Evolutionary conservation across 2,888 invertebrate genomes (phyloP), one percentile per base, ranked within the genome.

Genomic region (Sussaba pulchella): DNA sequence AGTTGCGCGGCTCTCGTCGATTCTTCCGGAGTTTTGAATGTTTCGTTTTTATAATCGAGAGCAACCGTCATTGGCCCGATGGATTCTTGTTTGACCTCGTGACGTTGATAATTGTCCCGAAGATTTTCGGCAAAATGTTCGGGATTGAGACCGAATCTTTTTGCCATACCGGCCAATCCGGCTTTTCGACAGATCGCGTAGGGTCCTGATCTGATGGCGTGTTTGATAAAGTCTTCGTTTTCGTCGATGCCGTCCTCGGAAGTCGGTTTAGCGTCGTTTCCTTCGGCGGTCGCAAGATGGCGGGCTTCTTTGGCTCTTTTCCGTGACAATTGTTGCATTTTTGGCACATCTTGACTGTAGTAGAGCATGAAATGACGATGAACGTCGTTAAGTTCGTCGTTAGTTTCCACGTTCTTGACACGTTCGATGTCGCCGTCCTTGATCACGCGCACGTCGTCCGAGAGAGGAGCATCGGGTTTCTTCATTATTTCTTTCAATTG

Each of bases 91-190:
- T 98, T 98, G 5, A 98, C 97, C 89, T 98, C 98, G 91, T 98
- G 97, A 10, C 97, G 93, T 91, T 97, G 97, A 92, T 98, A 99
- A 91, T 98, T 97, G 90, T 98, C 98, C 1, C 98, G 95, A 14
- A 99, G 94, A 93, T 99, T 99, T 93, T 99, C 98, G 0, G 98
- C 98, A 92, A 98, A 98, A 93, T 98, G 96, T 90, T 98, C 97
- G 0, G 99, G 97, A 0, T 96, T 95, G 71, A 99, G 93, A 76
- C 99, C 99, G 92, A 99, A 99, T 91, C 96, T 96, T 91, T 96
- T 96, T 6, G 97, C 97, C 67, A 98, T 94, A 0, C 96, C 95
- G 88, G 95, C 96, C 17, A 98, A 94, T 45, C 97, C 97, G 1
- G 97, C 96, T 90, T 96, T 96, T 70, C 95, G 94, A 88, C 98